These are phyloP conservation scores for Nylanderia fulva DNA, from an alignment of 1,140 invertebrate species.

Conservation along the genomic window DNA sequence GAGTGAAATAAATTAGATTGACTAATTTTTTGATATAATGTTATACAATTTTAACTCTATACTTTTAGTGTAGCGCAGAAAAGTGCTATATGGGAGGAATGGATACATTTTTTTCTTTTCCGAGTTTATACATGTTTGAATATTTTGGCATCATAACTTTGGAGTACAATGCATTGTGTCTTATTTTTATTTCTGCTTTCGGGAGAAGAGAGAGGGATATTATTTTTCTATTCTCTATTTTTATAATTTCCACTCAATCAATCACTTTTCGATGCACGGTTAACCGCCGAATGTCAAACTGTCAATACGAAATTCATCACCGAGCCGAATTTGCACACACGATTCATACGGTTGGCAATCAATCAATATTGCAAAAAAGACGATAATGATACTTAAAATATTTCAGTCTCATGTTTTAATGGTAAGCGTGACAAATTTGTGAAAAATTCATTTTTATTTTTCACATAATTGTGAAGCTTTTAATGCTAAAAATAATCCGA, in stretches of 20 bases:
- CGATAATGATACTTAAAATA: constrained; percentile 52
- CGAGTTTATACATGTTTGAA: not conserved
- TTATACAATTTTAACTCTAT: not conserved
- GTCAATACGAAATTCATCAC: constrained; percentile 53
- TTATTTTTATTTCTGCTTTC: not conserved
- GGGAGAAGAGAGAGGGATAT: not conserved
- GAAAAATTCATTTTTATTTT: not conserved
- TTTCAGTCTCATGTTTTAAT: constrained; percentile 5
- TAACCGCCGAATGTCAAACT: constrained; percentile 54
- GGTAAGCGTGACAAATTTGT: constrained; percentile 17
- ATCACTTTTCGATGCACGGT: constrained; percentile 43
- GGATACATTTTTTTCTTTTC: not conserved
- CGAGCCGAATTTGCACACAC: constrained; percentile 39
- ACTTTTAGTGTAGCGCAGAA: not conserved
- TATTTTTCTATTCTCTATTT: constrained; percentile 11
- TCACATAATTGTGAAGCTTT: not conserved
- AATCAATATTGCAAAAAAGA: constrained; percentile 51
- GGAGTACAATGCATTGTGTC: not conserved
- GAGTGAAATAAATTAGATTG: constrained; percentile 32
- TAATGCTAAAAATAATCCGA: not conserved
- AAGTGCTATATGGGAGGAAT: not conserved
- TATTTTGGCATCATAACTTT: not conserved
- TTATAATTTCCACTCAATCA: constrained; percentile 55
- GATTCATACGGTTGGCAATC: constrained; percentile 49
- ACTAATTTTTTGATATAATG: constrained; percentile 12